Evolutionary conservation across 2,888 invertebrate genomes (phyloP).

Genomic region (Ochropleura plecta): DNA sequence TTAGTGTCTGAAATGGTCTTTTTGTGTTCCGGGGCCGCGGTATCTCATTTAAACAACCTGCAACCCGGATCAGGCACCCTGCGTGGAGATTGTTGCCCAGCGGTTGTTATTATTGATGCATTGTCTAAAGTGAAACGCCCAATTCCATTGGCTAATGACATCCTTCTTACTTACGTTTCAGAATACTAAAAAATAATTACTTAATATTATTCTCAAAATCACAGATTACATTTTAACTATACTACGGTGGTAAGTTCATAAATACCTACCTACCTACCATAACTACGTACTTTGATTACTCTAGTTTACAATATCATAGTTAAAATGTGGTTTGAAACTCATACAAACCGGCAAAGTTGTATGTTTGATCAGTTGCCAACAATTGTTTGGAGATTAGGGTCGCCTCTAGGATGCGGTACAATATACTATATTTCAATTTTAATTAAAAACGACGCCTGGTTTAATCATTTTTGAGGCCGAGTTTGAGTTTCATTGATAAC

Average conservation of each 20-base stretch:
- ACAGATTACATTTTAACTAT: background rate
- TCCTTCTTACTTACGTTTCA: background rate
- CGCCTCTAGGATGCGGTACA: constrained; percentile 30
- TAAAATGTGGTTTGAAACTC: constrained; percentile 65
- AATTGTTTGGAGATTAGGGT: constrained; percentile 64
- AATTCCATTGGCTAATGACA: too few species aligned
- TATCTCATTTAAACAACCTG: too few species aligned
- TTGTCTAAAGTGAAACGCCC: too few species aligned
- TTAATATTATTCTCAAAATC: constrained; percentile 7
- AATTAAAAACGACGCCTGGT: constrained; percentile 36
- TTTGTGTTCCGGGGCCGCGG: too few species aligned
- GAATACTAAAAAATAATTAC: background rate
- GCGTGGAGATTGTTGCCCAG: too few species aligned
- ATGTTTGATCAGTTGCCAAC: constrained; percentile 68
- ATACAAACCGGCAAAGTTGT: constrained; percentile 63
- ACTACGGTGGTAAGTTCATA: background rate
- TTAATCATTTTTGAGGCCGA: constrained; percentile 13
- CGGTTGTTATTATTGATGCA: too few species aligned
- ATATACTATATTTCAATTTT: constrained; percentile 55
- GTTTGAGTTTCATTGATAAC: constrained; percentile 13
- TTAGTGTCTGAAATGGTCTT: too few species aligned
- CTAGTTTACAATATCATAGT: constrained; percentile 65
- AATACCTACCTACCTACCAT: background rate
- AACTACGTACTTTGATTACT: constrained; percentile 60
- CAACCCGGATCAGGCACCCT: too few species aligned